Conservation (phyloP, 2,113 vertebrate genomes). For the Papio anubis region DNA sequence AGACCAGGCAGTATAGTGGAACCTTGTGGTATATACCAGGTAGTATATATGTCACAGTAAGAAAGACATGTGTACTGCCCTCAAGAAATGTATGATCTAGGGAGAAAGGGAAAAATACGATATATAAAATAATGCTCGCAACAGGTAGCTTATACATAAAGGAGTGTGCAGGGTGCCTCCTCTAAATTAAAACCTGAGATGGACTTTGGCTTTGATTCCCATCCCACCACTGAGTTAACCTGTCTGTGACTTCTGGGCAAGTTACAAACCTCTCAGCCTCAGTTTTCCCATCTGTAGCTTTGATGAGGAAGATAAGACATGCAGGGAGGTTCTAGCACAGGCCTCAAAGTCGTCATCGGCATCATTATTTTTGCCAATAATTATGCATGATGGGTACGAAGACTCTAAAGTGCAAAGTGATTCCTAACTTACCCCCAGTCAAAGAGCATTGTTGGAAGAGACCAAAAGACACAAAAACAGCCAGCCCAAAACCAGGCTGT, state of each 20-base stretch:
- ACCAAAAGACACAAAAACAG: too few species aligned
- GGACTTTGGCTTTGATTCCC: not conserved
- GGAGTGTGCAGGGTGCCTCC: fast-evolving
- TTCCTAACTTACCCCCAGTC: fast-evolving
- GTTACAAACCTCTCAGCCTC: not conserved
- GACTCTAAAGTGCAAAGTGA: fast-evolving
- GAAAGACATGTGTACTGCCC: not conserved
- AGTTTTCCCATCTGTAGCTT: not conserved
- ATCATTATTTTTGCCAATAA: not conserved
- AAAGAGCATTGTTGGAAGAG: too few species aligned
- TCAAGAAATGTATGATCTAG: not conserved
- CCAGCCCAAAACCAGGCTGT: fast-evolving
- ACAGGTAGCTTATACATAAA: fast-evolving
- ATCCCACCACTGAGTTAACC: too few species aligned
- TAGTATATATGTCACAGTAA: not conserved
- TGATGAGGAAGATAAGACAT: fast-evolving
- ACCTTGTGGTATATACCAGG: too few species aligned
- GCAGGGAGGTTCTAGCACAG: fast-evolving
- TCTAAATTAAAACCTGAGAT: fast-evolving
- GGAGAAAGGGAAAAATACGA: not conserved
- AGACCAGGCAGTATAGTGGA: not conserved
- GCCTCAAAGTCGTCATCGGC: not conserved
- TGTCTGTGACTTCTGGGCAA: not conserved
- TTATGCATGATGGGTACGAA: fast-evolving
- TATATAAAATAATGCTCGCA: too few species aligned